These are phyloP conservation scores for Mionectes olivaceus DNA, from an alignment of 2,797 vertebrate species.

Conservation along the genomic window DNA sequence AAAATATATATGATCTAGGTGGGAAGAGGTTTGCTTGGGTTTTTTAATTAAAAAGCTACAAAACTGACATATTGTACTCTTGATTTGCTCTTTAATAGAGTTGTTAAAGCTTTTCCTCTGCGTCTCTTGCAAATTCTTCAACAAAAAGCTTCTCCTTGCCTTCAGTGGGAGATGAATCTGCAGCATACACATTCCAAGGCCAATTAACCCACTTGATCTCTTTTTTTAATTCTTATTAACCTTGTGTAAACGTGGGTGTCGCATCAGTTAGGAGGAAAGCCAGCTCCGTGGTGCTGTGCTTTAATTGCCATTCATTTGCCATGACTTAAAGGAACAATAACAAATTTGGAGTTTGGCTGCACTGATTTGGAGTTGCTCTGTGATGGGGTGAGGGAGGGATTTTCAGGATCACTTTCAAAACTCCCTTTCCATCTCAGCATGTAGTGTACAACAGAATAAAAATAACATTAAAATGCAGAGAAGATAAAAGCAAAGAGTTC, in stretches of 20 bases:
- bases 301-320: background rate
- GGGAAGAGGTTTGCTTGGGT: accelerated
- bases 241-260: background rate
- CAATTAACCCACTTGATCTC: background rate
- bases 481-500: background rate
- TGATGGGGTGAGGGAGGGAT: background rate
- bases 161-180: background rate
- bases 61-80: background rate
- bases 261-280: background rate
- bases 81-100: background rate
- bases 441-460: background rate
- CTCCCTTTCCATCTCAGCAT: background rate
- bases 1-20: background rate
- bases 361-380: background rate
- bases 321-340: background rate
- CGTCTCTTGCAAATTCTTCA: background rate
- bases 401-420: background rate
- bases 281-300: background rate
- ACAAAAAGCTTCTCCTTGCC: background rate
- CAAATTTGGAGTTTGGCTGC: background rate
- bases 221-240: background rate
- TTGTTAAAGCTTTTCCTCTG: background rate
- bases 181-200: background rate
- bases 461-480: background rate
- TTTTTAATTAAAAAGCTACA: background rate